Evolutionary conservation across 2,888 invertebrate species (phyloP).

Genomic region (Campoletis raptor): DNA sequence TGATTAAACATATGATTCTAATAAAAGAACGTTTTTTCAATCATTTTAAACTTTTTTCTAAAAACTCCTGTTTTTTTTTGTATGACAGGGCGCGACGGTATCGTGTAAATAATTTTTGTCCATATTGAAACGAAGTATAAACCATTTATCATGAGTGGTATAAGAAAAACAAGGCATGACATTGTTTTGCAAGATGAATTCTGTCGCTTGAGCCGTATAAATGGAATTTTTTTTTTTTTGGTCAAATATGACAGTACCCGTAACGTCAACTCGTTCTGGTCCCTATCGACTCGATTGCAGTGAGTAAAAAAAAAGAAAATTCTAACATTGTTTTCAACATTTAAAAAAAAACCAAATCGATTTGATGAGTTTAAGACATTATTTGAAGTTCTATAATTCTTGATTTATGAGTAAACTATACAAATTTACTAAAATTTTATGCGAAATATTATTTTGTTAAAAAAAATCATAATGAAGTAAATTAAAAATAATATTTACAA

Average conservation of each 20-base stretch:
- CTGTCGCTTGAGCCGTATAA: constrained; percentile 12
- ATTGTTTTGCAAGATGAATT: not conserved
- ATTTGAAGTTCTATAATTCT: not conserved
- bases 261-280: not conserved
- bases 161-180: not conserved
- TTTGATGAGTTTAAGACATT: too few relatives aligned
- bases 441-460: not conserved
- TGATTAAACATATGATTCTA: not conserved
- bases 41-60: not conserved
- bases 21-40: not conserved
- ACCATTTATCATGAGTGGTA: constrained; percentile 16
- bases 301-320: not conserved
- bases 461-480: not conserved
- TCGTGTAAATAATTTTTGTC: constrained; percentile 24
- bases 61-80: not conserved
- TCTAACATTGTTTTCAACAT: not conserved
- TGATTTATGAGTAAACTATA: not conserved
- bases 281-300: not conserved
- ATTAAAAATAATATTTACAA: not conserved
- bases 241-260: constrained; percentile 18
- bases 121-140: not conserved
- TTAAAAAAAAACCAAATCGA: not conserved
- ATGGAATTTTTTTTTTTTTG: constrained; percentile 19
- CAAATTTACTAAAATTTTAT: not conserved
- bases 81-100: not conserved